phyloP scores from a whole-genome alignment of 2,888 invertebrate genomes.

The Drosophila barbarae region DNA sequence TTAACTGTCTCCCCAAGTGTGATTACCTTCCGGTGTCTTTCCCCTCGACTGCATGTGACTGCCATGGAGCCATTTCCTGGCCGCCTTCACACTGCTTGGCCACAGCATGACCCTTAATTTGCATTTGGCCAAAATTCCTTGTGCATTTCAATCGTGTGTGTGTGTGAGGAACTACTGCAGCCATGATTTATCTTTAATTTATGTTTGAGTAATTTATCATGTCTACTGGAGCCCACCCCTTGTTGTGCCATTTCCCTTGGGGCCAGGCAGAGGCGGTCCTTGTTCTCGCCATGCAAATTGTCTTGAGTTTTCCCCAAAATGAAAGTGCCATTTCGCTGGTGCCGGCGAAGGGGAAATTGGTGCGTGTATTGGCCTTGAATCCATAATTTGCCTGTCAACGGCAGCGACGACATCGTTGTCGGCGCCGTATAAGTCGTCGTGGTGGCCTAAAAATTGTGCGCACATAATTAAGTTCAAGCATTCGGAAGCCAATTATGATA shows the following conservation, averaged over 20 bases:
- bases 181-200: slow-evolving; percentile 73
- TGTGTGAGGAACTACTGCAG: slow-evolving; percentile 25
- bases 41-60: slow-evolving; percentile 19
- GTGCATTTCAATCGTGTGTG: slow-evolving; percentile 38
- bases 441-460: slow-evolving; percentile 51
- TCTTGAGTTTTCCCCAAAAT: slow-evolving; percentile 57
- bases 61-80: not conserved
- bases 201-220: slow-evolving; percentile 70
- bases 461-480: slow-evolving; percentile 75
- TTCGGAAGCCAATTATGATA: slow-evolving; percentile 75
- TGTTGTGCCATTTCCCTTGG: slow-evolving; percentile 5
- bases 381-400: slow-evolving; percentile 74
- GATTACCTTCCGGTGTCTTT: slow-evolving; percentile 44
- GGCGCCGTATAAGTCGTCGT: slow-evolving; percentile 7
- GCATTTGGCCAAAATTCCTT: slow-evolving; percentile 24
- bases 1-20: slow-evolving; percentile 13
- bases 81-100: slow-evolving; percentile 1
- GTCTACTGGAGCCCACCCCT: slow-evolving; percentile 30
- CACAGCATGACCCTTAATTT: slow-evolving; percentile 24
- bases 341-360: slow-evolving; percentile 12
- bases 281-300: slow-evolving; percentile 66
- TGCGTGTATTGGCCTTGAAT: slow-evolving; percentile 64
- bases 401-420: slow-evolving; percentile 44
- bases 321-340: slow-evolving; percentile 66
- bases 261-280: slow-evolving; percentile 2